Conservation (phyloP, 1,140 invertebrate genomes). For the Dreissena polymorpha region DNA sequence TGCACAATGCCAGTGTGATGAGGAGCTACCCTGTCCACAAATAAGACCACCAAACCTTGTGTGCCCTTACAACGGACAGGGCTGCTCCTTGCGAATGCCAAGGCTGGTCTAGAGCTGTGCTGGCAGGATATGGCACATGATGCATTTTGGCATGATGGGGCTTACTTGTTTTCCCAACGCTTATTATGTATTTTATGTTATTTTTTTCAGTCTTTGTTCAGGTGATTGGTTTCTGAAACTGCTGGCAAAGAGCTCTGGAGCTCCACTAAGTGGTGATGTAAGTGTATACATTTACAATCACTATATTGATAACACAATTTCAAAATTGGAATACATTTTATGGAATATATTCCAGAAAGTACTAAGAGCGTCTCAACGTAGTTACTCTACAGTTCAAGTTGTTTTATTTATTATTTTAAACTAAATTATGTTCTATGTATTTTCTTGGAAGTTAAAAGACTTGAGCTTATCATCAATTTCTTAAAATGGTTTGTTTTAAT, state of each 20-base stretch:
- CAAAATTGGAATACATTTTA: no score
- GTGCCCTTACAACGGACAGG: no score
- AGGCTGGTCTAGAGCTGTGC: background rate
- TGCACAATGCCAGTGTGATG: no score
- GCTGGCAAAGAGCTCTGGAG: constrained; percentile 61
- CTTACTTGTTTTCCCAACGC: no score
- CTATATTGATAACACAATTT: no score
- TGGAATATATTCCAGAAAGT: no score
- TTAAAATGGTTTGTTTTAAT: no score
- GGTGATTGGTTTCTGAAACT: constrained; percentile 71
- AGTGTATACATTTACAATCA: no score
- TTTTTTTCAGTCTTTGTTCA: constrained; percentile 68
- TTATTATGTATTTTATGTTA: background rate
- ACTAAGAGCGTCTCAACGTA: background rate
- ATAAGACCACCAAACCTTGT: no score
- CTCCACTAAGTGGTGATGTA: constrained; percentile 22
- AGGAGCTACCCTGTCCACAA: no score
- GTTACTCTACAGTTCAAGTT: background rate
- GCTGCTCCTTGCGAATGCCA: background rate
- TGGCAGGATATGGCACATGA: background rate
- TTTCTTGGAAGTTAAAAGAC: background rate
- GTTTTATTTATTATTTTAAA: background rate
- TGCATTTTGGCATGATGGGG: background rate
- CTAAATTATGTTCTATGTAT: background rate
- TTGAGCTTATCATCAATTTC: no score